Evolutionary conservation across 2,888 invertebrate species (phyloP), one percentile per base, ranked within the genome.

Genomic region (Anoplius nigerrimus): DNA sequence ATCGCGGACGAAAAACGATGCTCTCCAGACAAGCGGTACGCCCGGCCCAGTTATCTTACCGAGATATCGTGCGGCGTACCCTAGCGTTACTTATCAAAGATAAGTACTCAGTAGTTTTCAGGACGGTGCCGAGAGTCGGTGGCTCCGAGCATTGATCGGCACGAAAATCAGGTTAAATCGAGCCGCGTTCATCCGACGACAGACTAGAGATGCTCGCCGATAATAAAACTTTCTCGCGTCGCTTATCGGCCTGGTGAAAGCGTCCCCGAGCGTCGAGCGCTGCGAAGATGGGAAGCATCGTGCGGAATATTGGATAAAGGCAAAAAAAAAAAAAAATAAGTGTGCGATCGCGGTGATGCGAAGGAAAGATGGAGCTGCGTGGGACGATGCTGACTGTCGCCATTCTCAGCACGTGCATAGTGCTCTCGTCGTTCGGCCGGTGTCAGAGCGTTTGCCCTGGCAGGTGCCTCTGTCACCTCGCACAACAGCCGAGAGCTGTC

Each of bases 51-150:
- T 84, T 84, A 84, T 84, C 84, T 83, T 56, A 57, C 62, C 51
- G 75, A 75, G 82, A 82, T 84, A 84, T 81, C 83, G 59, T 68
- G 34, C 34, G 34, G 34, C 34, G 34, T 48, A 16, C 48, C 16
- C 48, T 18, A 58, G 71, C 75, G 77, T 78, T 79, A 79, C 82
- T 86, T 86, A 86, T 85, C 86, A 80, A 75, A 85, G 86, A 86
- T 86, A 86, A 85, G 83, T 84, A 43, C 81, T 84, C 78, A 78
- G 82, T 82, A 80, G 80, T 83, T 81, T 80, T 74, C 73, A 79
- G 73, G 67, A 67, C 74, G 53, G 72, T 78, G 70, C 65, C n/a
- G 53, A 27, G 75, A 56, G 68, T 63, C 59, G 74, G 27, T 62
- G 53, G 53, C 55, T 20, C 66, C 68, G 42, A 46, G 62, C 69